phyloP scores from a whole-genome alignment of 2,113 vertebrate species.

The Psittacula cyanocephala region DNA sequence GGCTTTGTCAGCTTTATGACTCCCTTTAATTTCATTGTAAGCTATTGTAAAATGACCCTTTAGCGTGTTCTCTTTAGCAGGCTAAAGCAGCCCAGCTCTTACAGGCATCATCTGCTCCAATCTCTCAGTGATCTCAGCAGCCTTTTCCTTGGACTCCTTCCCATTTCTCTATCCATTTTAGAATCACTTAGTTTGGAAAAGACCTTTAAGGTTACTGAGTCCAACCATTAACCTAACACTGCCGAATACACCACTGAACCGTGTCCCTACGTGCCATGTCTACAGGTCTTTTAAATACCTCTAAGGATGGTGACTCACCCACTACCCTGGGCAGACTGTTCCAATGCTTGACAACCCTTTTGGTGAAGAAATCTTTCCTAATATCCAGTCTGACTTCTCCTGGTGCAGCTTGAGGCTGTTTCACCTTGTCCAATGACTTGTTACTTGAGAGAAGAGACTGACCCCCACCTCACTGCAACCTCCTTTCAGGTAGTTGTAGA shows the following conservation, averaged over 20 bases:
- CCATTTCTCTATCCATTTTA: not conserved
- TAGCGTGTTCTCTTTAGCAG: not conserved
- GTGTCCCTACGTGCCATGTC: not conserved
- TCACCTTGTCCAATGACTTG: not conserved
- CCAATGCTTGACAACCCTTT: not conserved
- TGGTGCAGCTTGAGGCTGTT: not conserved
- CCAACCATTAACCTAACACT: not conserved
- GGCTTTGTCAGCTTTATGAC: not conserved
- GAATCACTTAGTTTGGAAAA: not conserved
- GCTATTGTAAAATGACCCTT: not conserved
- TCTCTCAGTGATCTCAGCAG: not conserved
- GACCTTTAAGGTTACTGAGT: not conserved
- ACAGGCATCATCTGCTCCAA: not conserved
- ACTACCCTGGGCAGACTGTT: not conserved
- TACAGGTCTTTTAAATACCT: not conserved
- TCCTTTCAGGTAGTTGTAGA: not conserved
- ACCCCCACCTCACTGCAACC: not conserved
- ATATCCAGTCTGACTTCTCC: not conserved
- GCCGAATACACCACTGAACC: not conserved
- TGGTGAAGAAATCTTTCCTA: not conserved
- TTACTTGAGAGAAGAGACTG: not conserved
- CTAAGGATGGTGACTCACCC: not conserved
- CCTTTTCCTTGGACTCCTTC: not conserved
- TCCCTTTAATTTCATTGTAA: not conserved
- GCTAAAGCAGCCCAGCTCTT: not conserved